These are phyloP conservation scores for Nephila pilipes DNA, from an alignment of 1,140 invertebrate genomes.

Conservation along the genomic window DNA sequence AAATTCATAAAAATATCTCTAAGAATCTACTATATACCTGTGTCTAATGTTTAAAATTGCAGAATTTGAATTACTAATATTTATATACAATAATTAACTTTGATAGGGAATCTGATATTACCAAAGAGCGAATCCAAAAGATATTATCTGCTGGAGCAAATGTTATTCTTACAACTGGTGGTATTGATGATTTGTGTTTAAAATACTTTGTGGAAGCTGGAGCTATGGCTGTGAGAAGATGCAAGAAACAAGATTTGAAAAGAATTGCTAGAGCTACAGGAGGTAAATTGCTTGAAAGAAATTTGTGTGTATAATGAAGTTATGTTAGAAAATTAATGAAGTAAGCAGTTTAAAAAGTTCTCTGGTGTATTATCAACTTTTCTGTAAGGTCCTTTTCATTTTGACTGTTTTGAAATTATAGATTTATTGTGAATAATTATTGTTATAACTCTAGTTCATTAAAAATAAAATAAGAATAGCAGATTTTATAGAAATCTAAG, in stretches of 20 bases:
- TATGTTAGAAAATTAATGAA: too few species aligned
- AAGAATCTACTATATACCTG: too few species aligned
- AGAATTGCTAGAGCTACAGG: constrained; percentile 99
- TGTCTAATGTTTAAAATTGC: neutral
- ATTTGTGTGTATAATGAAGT: neutral
- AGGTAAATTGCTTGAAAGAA: constrained; percentile 79
- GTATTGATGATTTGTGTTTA: constrained; percentile 99
- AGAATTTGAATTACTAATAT: too few species aligned
- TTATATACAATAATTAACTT: too few species aligned
- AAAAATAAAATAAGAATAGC: too few species aligned
- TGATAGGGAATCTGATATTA: constrained; percentile 94
- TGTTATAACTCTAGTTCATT: too few species aligned
- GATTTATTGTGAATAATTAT: too few species aligned
- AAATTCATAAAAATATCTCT: too few species aligned
- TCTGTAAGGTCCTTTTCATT: too few species aligned
- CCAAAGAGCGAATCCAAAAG: constrained; percentile 98
- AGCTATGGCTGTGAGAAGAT: constrained; percentile 97
- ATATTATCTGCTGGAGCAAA: constrained; percentile 97
- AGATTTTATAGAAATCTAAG: too few species aligned
- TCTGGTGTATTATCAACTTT: neutral
- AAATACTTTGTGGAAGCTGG: constrained; percentile 99
- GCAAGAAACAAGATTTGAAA: constrained; percentile 96
- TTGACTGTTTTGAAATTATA: too few species aligned
- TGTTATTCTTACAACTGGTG: constrained; percentile 96
- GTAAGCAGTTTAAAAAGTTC: neutral